A percentile compares a stretch with the other conserved stretches of the same genome.
Conservation (phyloP, 2,797 vertebrate species). For the Acrossocheilus wenchowensis region DNA sequence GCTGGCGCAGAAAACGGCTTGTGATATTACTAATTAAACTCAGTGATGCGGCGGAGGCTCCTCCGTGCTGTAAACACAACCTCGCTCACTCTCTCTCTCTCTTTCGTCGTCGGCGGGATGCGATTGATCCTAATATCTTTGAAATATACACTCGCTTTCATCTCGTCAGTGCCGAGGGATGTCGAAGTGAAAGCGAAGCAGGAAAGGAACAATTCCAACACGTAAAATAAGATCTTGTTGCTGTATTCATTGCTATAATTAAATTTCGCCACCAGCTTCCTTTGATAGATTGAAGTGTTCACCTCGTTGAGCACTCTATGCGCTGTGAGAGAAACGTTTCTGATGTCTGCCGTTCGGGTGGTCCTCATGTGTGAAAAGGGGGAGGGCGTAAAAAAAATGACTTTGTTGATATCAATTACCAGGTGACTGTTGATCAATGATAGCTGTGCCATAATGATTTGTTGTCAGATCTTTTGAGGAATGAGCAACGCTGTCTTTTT, state of each 20-base stretch:
- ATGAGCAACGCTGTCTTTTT: conserved; percentile 66
- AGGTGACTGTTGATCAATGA: conserved; percentile 95
- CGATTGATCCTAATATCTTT: conserved; percentile 53
- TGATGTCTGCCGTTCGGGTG: conserved; percentile 60
- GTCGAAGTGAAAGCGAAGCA: conserved; percentile 5
- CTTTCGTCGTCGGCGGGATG: conserved; percentile 2
- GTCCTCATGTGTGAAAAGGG: conserved; percentile 57
- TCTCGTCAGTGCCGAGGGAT: conserved; percentile 43
- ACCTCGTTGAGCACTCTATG: conserved; percentile 64
- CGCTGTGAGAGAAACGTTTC: conserved; percentile 62
- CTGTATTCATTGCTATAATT: conserved; percentile 71
- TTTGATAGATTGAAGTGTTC: conserved; percentile 74
- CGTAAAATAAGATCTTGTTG: conserved; percentile 65
- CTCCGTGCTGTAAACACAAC: conserved; percentile 57
- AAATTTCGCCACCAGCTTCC: conserved; percentile 61
- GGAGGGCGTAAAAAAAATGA: conserved; percentile 61
- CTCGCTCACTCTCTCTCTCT: neutral
- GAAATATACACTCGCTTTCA: conserved; percentile 45
- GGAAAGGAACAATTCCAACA: conserved; percentile 54
- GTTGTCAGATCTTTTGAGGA: conserved; percentile 87
- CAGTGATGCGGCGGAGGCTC: conserved; percentile 50
- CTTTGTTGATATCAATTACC: conserved; percentile 93
- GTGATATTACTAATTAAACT: conserved; percentile 63
- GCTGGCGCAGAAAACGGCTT: conserved; percentile 57
- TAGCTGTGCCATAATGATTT: conserved; percentile 90